Evolutionary conservation across 2,113 vertebrate species (phyloP).

Genomic region (Tetrax tetrax): DNA sequence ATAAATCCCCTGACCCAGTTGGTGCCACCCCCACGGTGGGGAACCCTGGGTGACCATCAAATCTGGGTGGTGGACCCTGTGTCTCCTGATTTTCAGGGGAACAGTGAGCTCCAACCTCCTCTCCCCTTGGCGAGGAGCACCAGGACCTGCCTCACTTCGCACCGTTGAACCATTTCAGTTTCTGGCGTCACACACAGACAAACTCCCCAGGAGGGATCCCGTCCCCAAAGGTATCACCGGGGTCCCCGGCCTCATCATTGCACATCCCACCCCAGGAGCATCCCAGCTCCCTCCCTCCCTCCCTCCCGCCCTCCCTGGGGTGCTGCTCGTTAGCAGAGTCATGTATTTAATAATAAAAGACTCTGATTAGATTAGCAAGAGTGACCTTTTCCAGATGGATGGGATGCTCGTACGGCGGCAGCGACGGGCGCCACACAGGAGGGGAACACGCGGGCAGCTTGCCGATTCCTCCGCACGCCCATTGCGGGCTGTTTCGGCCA

Average conservation of each 20-base stretch:
- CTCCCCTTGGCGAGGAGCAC: neutral
- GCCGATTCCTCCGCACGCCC: neutral
- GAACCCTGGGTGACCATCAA: accelerated
- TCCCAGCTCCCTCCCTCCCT: neutral
- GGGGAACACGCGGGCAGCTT: neutral
- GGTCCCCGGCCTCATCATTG: neutral
- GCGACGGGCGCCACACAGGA: accelerated
- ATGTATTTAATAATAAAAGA: neutral
- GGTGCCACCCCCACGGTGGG: neutral
- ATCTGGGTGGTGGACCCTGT: accelerated
- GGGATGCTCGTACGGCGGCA: neutral
- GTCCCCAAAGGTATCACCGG: accelerated
- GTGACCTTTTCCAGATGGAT: constrained; percentile 26
- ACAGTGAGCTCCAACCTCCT: neutral
- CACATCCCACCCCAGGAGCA: accelerated
- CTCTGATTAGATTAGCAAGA: neutral
- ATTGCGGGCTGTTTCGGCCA: neutral
- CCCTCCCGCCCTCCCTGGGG: accelerated
- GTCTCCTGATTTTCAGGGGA: neutral
- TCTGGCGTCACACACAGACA: accelerated
- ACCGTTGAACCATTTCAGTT: neutral
- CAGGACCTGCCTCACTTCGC: neutral
- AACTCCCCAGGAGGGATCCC: accelerated
- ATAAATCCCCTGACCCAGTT: neutral
- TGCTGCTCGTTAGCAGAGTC: neutral